These are phyloP conservation scores for Ochropleura plecta DNA, from an alignment of 2,888 invertebrate genomes.

Conservation along the genomic window DNA sequence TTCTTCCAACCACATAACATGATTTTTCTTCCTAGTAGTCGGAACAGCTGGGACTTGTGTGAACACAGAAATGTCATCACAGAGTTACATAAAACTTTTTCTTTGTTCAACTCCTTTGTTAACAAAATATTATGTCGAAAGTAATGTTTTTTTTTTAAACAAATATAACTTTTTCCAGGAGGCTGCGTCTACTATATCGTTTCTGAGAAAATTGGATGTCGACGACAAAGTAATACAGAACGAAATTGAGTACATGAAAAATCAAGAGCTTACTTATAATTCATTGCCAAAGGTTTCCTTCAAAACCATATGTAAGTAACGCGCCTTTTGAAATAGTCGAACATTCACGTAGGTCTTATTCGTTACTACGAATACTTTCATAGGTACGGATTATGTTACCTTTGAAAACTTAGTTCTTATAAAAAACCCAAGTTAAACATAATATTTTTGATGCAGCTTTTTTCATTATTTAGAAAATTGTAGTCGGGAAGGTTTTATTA, in stretches of 20 bases:
- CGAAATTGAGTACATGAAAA: conserved; percentile 76
- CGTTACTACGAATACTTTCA: no score
- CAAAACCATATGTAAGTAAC: conserved; percentile 76
- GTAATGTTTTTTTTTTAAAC: neutral
- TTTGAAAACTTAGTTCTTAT: no score
- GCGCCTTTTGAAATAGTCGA: no score
- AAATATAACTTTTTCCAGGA: conserved; percentile 69
- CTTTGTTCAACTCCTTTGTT: neutral
- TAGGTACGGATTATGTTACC: no score
- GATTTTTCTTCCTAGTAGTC: conserved; percentile 13
- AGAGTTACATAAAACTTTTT: conserved; percentile 17
- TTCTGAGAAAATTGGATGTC: conserved; percentile 75
- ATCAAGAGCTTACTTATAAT: conserved; percentile 75
- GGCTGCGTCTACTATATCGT: conserved; percentile 76
- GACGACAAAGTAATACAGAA: conserved; percentile 74
- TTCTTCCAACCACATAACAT: conserved; percentile 30
- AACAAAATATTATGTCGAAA: neutral
- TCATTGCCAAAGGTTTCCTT: conserved; percentile 75
- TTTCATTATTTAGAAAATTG: no score
- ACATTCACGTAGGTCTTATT: no score
- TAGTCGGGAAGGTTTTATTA: no score
- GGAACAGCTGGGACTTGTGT: conserved; percentile 15
- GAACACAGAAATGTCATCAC: neutral
- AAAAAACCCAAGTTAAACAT: no score
- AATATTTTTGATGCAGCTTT: no score